phyloP scores from a whole-genome alignment of 1,140 invertebrate genomes.

The Magallana ariakensis region DNA sequence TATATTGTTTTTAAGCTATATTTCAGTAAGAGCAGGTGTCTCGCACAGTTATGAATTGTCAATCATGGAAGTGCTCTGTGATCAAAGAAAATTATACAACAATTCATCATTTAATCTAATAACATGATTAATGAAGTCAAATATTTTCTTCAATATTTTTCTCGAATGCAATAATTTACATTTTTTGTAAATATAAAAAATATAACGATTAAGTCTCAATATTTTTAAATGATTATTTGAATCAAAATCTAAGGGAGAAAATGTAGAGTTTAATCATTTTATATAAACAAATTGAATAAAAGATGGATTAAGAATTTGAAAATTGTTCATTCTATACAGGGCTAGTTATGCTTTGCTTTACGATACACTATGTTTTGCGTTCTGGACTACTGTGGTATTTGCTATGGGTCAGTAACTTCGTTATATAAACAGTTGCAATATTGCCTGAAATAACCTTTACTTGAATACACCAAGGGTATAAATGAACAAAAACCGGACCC shows the following conservation, averaged over 20 bases:
- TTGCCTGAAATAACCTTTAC: slow-evolving; percentile 17
- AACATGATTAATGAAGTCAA: slow-evolving; percentile 24
- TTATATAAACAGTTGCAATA: neutral
- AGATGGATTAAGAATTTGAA: no score
- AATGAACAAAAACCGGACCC: neutral
- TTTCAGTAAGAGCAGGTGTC: neutral
- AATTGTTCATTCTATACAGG: no score
- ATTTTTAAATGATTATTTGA: no score
- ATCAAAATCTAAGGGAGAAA: no score
- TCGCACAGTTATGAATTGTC: slow-evolving; percentile 1
- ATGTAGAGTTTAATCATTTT: no score
- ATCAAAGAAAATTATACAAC: slow-evolving; percentile 30
- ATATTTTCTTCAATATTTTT: neutral
- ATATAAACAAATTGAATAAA: no score
- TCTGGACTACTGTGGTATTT: no score
- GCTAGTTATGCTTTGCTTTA: no score
- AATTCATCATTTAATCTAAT: slow-evolving; percentile 6
- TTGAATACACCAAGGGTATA: neutral
- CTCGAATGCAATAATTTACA: neutral
- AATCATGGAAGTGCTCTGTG: neutral
- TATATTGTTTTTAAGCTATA: no score
- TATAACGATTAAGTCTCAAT: neutral
- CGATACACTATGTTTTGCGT: no score
- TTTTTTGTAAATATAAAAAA: neutral
- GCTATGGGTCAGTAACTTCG: neutral